Evolutionary conservation across 2,888 invertebrate genomes (phyloP), one percentile per base, ranked within the genome.

Genomic region (Zaprionus lineosus): DNA sequence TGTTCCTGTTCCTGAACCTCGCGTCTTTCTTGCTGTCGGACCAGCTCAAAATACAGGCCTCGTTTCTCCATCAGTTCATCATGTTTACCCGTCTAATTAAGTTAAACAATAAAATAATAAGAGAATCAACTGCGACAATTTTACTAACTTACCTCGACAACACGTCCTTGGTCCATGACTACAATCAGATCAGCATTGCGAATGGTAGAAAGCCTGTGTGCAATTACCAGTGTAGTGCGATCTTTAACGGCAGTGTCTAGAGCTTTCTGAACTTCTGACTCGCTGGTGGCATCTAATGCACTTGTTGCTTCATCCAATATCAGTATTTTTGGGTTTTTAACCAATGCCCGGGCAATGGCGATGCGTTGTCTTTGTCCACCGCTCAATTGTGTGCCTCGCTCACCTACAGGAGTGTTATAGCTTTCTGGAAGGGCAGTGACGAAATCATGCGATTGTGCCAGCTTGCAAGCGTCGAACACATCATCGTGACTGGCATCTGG

Each of bases 261-360:
- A 0, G 98, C 97, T 31, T 93, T 93, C 86, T 98, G 97, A 0
- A 98, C 98, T 18, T 95, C 92, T 79, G 95, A 93, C 90, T 98
- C 98, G 43, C 97, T 97, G 71, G 97, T 96, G 0, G 97, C 94
- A 91, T 98, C 98, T 67, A 98, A 90, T 1, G 98, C 98, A 91
- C 97, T 97, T 1, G 98, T 98, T 8, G 98, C 98, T 91, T 98
- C 98, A 89, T 98, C 98, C 55, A 98, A 89, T 84, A 97, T 94
- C 40, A 98, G 91, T 52, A 97, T 92, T 1, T 94, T 93, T 0
- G 98, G 98, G 87, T 97, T 94, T 89, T 98, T 98, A 0, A 99
- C 90, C 31, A 98, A 92, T 0, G 98, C 98, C 51, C 98, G 91
- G 0, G 98, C 98, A 63, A 99, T 98, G 0, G 98, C 98, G 62